These are phyloP conservation scores for Holcopasites calliopsidis DNA, from an alignment of 1,140 invertebrate genomes.

Conservation along the genomic window DNA sequence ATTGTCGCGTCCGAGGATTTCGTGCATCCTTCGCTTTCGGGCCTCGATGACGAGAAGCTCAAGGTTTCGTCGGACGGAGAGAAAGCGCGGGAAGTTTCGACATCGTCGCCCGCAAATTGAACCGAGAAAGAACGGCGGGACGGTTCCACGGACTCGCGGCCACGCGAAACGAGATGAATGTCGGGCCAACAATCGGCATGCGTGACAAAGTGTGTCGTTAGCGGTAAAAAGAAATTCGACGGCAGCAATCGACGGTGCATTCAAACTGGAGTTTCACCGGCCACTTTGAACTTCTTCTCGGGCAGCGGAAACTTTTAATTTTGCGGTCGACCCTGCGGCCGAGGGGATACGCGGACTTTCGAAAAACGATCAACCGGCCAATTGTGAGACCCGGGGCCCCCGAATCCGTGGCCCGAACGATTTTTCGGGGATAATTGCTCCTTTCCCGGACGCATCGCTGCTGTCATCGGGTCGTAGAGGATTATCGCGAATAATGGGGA, in stretches of 20 bases:
- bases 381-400: neutral
- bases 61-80: constrained; percentile 40
- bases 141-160: constrained; percentile 29
- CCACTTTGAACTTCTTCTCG: constrained; percentile 31
- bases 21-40: constrained; percentile 9
- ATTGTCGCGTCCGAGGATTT: neutral
- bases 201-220: constrained; percentile 50
- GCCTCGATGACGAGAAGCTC: neutral
- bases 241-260: constrained; percentile 3
- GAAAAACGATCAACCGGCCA: constrained; percentile 29
- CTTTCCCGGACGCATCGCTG: constrained; percentile 7
- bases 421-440: constrained; percentile 17
- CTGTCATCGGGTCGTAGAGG: neutral
- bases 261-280: constrained; percentile 11
- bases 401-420: neutral
- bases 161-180: constrained; percentile 28
- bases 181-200: constrained; percentile 19
- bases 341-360: constrained; percentile 30
- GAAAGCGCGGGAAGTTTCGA: constrained; percentile 65
- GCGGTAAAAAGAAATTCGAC: constrained; percentile 25
- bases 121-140: constrained; percentile 34
- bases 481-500: constrained; percentile 1
- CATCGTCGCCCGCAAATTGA: constrained; percentile 58
- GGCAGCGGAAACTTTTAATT: constrained; percentile 66
- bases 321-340: constrained; percentile 53